Base-by-base conservation (phyloP, 2,888 invertebrate genomes). In the Esperia sulphurella region DNA sequence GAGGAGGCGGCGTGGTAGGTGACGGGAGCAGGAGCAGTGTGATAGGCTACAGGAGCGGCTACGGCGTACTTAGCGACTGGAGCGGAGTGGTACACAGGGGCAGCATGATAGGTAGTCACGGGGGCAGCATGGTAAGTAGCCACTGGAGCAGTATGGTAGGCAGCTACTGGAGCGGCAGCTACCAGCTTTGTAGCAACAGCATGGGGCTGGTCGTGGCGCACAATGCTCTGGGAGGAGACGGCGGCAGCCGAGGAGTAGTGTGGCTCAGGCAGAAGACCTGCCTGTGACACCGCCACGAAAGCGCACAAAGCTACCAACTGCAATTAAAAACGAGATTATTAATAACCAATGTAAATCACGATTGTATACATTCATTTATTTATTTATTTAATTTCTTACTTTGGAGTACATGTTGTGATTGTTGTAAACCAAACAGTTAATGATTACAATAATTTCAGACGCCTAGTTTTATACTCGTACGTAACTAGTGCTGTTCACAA, bases 221-320 rank as follows among this genome's bases (percentile, higher is more conserved):
- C 68, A 56, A 79, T 75, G 62, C 65, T 79, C 52, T 79, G 78
- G 3, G 79, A 79, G 40, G 80, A 80, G n/a, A 79, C 75, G 3
- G 75, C 76, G 1, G 67, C 61, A 9, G 76, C 76, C 5, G 71
- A 57, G 10, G 73, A 75, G 62, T 78, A 74, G 57, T 82, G 79
- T 71, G 47, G 90, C 49, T 54, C 84, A 9, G 73, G 55, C 52
- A 76, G 51, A n/a, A 70, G 61, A 57, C 67, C 75, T 41, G 55
- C 75, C 56, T 63, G 71, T 51, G 63, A 57, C 33, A 60, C 60
- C 12, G 71, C 70, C 57, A 70, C 64, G 14, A 72, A 50, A 40
- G 70, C 69, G 51, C 66, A 74, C 13, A 75, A 54, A 41, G 51
- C 43, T 43, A 61, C 53, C 14, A 66, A 46, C 72, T 71, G 57